phyloP scores from a whole-genome alignment of 2,113 vertebrate genomes.

The Petroica traversi region DNA sequence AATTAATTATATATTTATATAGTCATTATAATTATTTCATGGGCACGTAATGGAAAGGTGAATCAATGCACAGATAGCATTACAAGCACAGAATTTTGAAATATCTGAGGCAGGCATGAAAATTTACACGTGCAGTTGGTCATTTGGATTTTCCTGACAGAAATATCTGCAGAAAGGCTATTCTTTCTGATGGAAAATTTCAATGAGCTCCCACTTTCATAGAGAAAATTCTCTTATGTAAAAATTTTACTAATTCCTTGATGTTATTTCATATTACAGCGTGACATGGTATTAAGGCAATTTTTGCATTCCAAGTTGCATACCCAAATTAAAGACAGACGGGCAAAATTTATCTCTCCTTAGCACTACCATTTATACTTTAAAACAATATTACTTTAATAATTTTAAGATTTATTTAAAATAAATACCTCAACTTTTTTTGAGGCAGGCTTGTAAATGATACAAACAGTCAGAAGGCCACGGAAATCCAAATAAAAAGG shows the following conservation, averaged over 20 bases:
- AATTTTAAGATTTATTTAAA: neutral
- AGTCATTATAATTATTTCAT: neutral
- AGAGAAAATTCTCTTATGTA: neutral
- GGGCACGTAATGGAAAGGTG: fast-evolving
- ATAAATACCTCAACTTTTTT: neutral
- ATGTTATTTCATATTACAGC: neutral
- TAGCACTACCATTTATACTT: neutral
- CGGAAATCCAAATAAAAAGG: neutral
- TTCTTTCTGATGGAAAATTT: neutral
- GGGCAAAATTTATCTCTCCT: neutral
- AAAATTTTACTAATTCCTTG: neutral
- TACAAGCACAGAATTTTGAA: neutral
- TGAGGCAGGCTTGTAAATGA: neutral
- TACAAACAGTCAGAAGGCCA: neutral
- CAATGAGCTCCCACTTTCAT: neutral
- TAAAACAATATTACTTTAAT: neutral
- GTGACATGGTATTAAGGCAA: neutral
- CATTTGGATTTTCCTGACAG: neutral
- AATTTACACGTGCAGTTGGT: neutral
- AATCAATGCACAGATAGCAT: neutral
- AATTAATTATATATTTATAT: too few species aligned
- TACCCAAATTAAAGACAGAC: neutral
- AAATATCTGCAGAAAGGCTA: neutral
- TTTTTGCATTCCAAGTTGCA: neutral
- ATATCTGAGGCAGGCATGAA: neutral